Evolutionary conservation across 2,113 vertebrate genomes (phyloP).

Genomic region (Vombatus ursinus): DNA sequence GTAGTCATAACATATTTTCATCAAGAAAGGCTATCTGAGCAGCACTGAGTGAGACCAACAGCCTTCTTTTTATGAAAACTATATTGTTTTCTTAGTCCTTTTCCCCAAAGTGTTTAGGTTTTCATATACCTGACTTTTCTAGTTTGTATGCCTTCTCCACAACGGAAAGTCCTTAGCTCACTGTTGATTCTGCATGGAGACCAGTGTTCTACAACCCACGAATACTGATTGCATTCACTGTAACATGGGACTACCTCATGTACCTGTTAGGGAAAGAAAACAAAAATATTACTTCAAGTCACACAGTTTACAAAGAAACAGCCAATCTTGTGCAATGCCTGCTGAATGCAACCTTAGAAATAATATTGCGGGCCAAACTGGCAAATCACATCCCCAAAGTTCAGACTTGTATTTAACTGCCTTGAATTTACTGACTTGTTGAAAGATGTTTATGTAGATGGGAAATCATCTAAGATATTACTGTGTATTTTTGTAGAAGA

Average conservation of each 20-base stretch:
- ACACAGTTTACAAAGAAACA: conserved; percentile 42
- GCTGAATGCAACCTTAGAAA: conserved; percentile 50
- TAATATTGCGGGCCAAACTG: conserved; percentile 8
- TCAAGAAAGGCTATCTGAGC: conserved; percentile 3
- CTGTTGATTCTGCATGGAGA: conserved; percentile 94
- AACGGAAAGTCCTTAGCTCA: conserved; percentile 89
- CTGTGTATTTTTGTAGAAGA: conserved; percentile 58
- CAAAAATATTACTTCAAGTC: conserved; percentile 66
- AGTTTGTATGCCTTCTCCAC: conserved; percentile 94
- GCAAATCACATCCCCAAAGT: conserved; percentile 42
- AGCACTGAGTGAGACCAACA: conserved; percentile 28
- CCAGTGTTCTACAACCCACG: conserved; percentile 93
- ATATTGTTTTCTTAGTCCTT: not conserved
- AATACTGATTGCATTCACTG: conserved; percentile 89
- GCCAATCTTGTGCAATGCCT: conserved; percentile 56
- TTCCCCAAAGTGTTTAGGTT: conserved; percentile 58
- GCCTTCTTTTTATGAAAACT: conserved; percentile 29
- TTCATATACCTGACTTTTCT: conserved; percentile 93
- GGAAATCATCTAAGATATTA: conserved; percentile 70
- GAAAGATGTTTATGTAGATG: conserved; percentile 68
- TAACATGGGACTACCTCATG: conserved; percentile 94
- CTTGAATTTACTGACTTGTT: conserved; percentile 75
- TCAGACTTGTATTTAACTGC: conserved; percentile 48
- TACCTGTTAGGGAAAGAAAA: conserved; percentile 87
- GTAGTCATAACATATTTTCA: not conserved